A percentile compares a stretch with the other conserved stretches of the same genome.
Conservation (phyloP, 2,888 invertebrate genomes). For the Drosophila limbata region DNA sequence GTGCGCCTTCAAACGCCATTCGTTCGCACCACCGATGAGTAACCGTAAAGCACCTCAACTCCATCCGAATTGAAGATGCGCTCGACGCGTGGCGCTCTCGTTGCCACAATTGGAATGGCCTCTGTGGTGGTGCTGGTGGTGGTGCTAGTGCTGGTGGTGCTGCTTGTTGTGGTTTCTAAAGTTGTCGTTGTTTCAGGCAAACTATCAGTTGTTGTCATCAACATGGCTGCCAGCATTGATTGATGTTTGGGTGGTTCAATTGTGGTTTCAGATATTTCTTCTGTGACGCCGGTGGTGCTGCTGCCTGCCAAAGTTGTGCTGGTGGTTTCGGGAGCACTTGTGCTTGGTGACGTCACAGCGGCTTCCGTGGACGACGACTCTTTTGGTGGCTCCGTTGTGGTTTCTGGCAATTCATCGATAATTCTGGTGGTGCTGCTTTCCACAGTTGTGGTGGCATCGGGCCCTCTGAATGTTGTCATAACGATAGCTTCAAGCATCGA, state of each 20-base stretch:
- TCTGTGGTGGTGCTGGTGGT: conserved; percentile 37
- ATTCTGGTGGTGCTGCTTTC: conserved; percentile 10
- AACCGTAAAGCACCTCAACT: conserved; percentile 81
- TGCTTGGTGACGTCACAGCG: neutral
- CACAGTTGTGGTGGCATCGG: neutral
- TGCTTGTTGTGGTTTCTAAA: conserved; percentile 4
- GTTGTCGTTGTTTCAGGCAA: neutral
- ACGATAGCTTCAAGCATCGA: conserved; percentile 5
- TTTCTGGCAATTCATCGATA: neutral
- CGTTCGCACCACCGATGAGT: conserved; percentile 78
- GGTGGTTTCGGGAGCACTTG: neutral
- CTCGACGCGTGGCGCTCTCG: conserved; percentile 68
- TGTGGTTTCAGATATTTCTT: conserved; percentile 13
- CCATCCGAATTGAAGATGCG: conserved; percentile 79
- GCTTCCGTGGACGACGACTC: neutral
- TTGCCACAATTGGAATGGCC: conserved; percentile 26
- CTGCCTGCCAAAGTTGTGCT: conserved; percentile 4
- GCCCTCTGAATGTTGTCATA: conserved; percentile 4
- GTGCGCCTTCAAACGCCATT: conserved; percentile 41
- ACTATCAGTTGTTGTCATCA: neutral
- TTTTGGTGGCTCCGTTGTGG: conserved; percentile 4
- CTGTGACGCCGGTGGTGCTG: neutral
- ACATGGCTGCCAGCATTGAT: neutral
- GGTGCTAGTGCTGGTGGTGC: conserved; percentile 6
- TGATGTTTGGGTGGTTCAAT: conserved; percentile 16